These are phyloP conservation scores for Rhinichthys osculus DNA, from an alignment of 2,797 vertebrate genomes.

Conservation along the genomic window DNA sequence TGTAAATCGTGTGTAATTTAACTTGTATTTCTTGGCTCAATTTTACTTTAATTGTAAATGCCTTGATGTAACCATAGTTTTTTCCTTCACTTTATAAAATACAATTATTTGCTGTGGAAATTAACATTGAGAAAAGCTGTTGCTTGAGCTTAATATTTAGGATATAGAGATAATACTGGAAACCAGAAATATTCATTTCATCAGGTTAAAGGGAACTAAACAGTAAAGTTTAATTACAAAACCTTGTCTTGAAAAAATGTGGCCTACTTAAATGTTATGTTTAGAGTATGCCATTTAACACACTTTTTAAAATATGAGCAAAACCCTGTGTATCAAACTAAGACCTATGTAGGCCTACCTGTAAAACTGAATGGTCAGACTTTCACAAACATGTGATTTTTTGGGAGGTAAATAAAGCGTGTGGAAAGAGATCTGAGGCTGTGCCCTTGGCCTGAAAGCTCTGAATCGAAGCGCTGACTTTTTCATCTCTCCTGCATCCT, in stretches of 20 bases:
- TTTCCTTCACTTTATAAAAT: not conserved
- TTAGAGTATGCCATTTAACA: not conserved
- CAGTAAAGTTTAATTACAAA: not conserved
- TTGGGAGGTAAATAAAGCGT: not conserved
- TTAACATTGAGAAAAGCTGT: not conserved
- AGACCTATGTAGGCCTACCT: not conserved
- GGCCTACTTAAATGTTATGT: not conserved
- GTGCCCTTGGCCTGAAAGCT: conserved; percentile 24
- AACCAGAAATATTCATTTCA: not conserved
- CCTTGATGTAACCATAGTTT: not conserved
- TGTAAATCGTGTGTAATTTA: not conserved
- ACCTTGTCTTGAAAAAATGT: not conserved
- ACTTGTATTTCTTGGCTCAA: not conserved
- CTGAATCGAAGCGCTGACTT: not conserved
- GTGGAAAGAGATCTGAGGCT: not conserved
- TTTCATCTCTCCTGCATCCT: conserved; percentile 12
- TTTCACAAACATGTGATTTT: not conserved
- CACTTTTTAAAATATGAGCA: not conserved
- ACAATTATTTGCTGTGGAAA: not conserved
- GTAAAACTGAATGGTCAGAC: not conserved
- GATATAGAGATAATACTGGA: no score
- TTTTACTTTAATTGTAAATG: not conserved
- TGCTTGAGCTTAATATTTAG: not conserved
- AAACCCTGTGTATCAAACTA: not conserved
- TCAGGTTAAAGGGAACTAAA: not conserved